Percentiles rank a stretch among this genome's conserved stretches.
phyloP scores from a whole-genome alignment of 2,888 invertebrate species.

The Fabriciana adippe region DNA sequence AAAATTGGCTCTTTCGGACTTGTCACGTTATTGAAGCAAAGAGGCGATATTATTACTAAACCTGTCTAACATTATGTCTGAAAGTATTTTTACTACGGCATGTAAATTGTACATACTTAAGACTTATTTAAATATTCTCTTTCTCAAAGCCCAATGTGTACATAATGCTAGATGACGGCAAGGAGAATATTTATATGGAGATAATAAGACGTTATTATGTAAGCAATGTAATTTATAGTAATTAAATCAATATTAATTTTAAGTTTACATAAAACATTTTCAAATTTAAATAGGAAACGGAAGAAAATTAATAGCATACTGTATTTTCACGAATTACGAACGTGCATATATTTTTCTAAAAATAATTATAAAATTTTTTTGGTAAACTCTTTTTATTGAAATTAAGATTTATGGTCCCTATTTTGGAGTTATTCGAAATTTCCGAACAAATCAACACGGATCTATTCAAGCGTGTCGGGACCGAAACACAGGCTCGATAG shows the following conservation, averaged over 20 bases:
- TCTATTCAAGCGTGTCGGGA: slow-evolving; percentile 17
- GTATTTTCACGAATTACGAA: neutral
- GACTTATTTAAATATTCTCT: slow-evolving; percentile 7
- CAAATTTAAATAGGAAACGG: no score
- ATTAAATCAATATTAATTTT: no score
- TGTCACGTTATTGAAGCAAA: no score
- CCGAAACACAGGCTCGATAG: slow-evolving; percentile 19
- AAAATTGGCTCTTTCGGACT: no score
- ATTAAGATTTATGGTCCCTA: neutral
- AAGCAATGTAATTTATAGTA: neutral
- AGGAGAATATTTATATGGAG: neutral
- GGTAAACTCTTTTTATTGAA: neutral
- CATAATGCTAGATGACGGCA: neutral
- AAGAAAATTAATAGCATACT: no score
- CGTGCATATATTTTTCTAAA: no score
- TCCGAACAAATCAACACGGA: slow-evolving; percentile 19
- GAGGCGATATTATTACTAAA: no score
- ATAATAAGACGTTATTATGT: neutral
- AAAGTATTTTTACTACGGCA: no score
- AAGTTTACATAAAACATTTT: no score
- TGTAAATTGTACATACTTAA: no score
- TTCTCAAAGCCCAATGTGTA: neutral
- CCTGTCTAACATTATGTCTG: no score
- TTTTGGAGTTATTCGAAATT: slow-evolving; percentile 15
- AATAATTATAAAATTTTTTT: no score